Conservation (phyloP, 2,797 vertebrate genomes). For the Falco naumanni region DNA sequence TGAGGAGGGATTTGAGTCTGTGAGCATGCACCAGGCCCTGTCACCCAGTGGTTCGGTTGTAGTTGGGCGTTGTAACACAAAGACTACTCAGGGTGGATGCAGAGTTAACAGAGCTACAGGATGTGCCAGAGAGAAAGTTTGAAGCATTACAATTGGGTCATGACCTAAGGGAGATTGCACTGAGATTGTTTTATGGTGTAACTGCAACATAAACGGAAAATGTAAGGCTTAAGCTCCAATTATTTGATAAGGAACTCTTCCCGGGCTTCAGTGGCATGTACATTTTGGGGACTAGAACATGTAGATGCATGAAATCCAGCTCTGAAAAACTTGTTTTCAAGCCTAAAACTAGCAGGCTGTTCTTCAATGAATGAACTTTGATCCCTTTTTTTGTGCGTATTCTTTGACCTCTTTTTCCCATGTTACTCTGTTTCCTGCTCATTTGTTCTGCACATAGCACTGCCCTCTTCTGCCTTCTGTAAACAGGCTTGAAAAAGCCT, state of each 20-base stretch:
- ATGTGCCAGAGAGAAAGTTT: fast-evolving
- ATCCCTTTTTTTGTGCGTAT: not conserved
- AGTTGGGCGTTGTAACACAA: too few species aligned
- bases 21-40: fast-evolving
- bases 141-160: not conserved
- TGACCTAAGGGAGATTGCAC: not conserved
- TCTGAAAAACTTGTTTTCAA: not conserved
- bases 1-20: not conserved
- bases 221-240: not conserved
- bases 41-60: fast-evolving
- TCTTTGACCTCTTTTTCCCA: not conserved
- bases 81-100: fast-evolving
- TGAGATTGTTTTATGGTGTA: not conserved
- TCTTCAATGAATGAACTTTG: not conserved
- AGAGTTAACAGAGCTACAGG: not conserved
- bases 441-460: not conserved
- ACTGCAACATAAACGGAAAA: not conserved
- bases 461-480: not conserved
- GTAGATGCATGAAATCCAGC: not conserved
- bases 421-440: not conserved
- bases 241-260: not conserved
- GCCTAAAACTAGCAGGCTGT: not conserved
- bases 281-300: not conserved
- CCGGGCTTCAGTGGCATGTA: not conserved
- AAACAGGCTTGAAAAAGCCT: not conserved